Percentiles rank a stretch among this genome's conserved stretches.
Evolutionary conservation across 2,888 invertebrate species (phyloP).

Genomic region (Ptychoptera albimana): DNA sequence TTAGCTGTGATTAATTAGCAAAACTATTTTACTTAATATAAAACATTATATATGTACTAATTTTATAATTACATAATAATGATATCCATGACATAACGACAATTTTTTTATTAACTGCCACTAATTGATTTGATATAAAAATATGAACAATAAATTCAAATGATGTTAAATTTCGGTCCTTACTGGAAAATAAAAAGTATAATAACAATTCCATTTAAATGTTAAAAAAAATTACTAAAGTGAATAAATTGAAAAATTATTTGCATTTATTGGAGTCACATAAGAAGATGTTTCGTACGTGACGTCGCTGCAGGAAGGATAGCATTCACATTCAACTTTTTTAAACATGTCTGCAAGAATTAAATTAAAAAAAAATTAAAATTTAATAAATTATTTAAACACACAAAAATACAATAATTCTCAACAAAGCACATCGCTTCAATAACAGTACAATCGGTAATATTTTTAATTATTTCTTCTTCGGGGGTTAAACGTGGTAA

Average conservation of each 20-base stretch:
- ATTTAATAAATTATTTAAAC: not conserved
- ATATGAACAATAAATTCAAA: slow-evolving; percentile 23
- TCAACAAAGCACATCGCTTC: slow-evolving; percentile 23
- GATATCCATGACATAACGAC: slow-evolving; percentile 28
- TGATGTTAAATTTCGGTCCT: slow-evolving; percentile 11
- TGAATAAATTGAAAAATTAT: slow-evolving; percentile 21
- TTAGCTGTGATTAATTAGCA: slow-evolving; percentile 19
- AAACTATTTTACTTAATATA: not conserved
- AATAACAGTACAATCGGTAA: slow-evolving; percentile 22
- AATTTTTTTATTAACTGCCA: slow-evolving; percentile 24
- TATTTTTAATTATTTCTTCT: slow-evolving; percentile 10
- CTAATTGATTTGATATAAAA: slow-evolving; percentile 26
- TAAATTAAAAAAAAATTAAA: not conserved
- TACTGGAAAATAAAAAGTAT: slow-evolving; percentile 4
- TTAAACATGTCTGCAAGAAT: slow-evolving; percentile 20
- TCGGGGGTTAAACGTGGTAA: slow-evolving; percentile 16
- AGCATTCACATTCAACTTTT: slow-evolving; percentile 23
- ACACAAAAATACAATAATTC: slow-evolving; percentile 25
- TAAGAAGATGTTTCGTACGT: slow-evolving; percentile 24
- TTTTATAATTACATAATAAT: not conserved
- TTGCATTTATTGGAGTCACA: slow-evolving; percentile 17
- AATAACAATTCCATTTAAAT: not conserved
- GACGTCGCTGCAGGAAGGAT: slow-evolving; percentile 29
- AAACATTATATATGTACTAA: not conserved
- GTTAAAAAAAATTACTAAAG: slow-evolving; percentile 21